A percentile compares a stretch with the other conserved stretches of the same genome.
Evolutionary conservation across 1,140 invertebrate genomes (phyloP).

Genomic region (Megalopta genalis): DNA sequence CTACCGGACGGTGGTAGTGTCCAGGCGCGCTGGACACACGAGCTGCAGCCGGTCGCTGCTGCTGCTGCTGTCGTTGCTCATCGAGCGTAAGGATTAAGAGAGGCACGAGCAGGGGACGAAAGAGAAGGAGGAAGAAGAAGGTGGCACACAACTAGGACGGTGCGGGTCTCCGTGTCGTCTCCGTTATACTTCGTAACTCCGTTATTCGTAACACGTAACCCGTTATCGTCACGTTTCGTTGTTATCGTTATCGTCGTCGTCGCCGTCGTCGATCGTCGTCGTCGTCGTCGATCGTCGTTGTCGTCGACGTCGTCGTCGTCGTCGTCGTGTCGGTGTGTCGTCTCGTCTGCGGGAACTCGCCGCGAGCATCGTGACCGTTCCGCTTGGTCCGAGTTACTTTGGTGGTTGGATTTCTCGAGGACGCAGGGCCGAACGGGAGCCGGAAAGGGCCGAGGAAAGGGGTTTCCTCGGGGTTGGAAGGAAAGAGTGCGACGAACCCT

Average conservation of each 20-base stretch:
- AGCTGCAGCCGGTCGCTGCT: constrained; percentile 40
- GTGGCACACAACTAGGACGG: constrained; percentile 2
- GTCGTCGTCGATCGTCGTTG: too few relatives aligned
- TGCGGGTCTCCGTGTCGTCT: constrained; percentile 6
- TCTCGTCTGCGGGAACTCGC: too few relatives aligned
- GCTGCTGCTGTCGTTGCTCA: constrained; percentile 35
- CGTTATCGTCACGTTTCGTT: too few relatives aligned
- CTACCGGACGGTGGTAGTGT: constrained; percentile 64
- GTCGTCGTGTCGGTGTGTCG: too few relatives aligned
- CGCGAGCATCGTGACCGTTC: too few relatives aligned
- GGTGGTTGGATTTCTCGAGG: not conserved
- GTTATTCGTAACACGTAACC: too few relatives aligned
- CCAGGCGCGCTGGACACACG: constrained; percentile 57
- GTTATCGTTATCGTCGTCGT: too few relatives aligned
- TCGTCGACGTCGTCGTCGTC: too few relatives aligned
- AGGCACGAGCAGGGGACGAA: constrained; percentile 13
- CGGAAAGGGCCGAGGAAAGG: not conserved
- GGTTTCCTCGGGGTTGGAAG: constrained; percentile 12
- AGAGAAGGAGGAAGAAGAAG: constrained; percentile 32
- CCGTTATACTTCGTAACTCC: too few relatives aligned
- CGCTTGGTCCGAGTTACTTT: too few relatives aligned
- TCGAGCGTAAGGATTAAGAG: constrained; percentile 17
- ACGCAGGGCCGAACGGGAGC: not conserved
- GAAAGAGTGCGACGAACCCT: constrained; percentile 54
- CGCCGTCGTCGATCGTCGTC: too few relatives aligned